Base-by-base conservation (phyloP, 2,888 invertebrate species). In the Tetragnatha montana region DNA sequence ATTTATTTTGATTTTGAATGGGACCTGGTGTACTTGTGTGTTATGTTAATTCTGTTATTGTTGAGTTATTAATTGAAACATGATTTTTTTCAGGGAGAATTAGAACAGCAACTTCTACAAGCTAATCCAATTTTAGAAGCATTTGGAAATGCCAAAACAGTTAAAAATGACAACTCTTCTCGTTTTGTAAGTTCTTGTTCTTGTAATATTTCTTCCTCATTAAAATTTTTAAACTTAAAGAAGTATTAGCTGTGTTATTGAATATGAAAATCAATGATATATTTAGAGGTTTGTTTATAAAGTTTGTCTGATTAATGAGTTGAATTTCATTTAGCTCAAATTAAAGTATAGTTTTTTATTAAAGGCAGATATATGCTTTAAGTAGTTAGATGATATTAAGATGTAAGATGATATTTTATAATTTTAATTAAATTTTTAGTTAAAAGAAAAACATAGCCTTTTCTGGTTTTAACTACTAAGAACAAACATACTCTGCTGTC, bases 91-190 rank as follows among this genome's bases (percentile, higher is more conserved):
- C 51, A 99, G 99, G 99, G 99, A 92, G 99, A 99, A 95, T 95
- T 99, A 93, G 99, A 99, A 94, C 98, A 98, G 94, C 99, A 99
- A 94, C 95, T 99, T 92, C 95, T 99, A 91, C 99, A 99, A 95
- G 99, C 99, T 79, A 99, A 99, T 95, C 99, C 99, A 14, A 99
- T 99, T 93, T 95, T 99, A 92, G 99, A 99, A 95, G 99, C 99
- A 82, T 99, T 99, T 94, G 99, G 99, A 93, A 99, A 99, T 95
- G 99, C 99, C 90, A 99, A 99, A 94, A 99, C 99, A 81, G 99
- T 99, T 93, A 99, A 99, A 94, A 99, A 99, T 95, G 99, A 99
- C 95, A 99, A 99, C 94, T 99, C 99, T 74, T 99, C 99, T 78
- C 96, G 99, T 96, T 99, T 99, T 94, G 99, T 99, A 96, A 98